Conservation (phyloP, 2,797 vertebrate species). For the Micropoecilia bifurca region DNA sequence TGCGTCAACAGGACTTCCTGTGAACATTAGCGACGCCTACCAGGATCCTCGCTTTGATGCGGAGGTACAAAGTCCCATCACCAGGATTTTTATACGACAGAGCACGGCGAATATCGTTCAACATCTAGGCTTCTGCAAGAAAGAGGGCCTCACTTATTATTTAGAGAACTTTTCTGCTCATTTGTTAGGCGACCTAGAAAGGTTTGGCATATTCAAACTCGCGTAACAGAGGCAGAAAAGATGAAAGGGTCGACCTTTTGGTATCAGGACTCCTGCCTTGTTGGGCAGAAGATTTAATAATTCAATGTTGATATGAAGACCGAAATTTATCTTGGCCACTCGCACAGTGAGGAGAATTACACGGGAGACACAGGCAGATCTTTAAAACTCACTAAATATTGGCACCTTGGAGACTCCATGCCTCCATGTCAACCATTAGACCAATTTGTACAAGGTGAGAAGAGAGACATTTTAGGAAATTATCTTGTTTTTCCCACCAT, state of each 20-base stretch:
- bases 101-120: neutral
- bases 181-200: conserved; percentile 2
- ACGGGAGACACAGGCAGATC: neutral
- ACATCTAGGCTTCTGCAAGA: no score
- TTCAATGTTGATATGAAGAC: neutral
- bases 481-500: neutral
- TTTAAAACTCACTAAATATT: neutral
- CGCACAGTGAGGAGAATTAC: neutral
- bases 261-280: neutral
- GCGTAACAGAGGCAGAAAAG: conserved; percentile 22
- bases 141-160: neutral
- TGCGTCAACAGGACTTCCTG: conserved; percentile 96
- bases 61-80: conserved; percentile 82
- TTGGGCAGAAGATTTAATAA: conserved; percentile 4
- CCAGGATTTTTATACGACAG: neutral
- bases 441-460: neutral
- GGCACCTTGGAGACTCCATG: neutral
- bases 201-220: conserved; percentile 23
- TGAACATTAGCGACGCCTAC: conserved; percentile 97
- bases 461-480: neutral
- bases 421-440: neutral
- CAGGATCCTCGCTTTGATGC: conserved; percentile 98
- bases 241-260: conserved; percentile 5
- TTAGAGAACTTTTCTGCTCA: neutral
- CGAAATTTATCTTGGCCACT: neutral